Evolutionary conservation across 2,888 invertebrate genomes (phyloP).

Genomic region (Zhuqinia jingwanae): DNA sequence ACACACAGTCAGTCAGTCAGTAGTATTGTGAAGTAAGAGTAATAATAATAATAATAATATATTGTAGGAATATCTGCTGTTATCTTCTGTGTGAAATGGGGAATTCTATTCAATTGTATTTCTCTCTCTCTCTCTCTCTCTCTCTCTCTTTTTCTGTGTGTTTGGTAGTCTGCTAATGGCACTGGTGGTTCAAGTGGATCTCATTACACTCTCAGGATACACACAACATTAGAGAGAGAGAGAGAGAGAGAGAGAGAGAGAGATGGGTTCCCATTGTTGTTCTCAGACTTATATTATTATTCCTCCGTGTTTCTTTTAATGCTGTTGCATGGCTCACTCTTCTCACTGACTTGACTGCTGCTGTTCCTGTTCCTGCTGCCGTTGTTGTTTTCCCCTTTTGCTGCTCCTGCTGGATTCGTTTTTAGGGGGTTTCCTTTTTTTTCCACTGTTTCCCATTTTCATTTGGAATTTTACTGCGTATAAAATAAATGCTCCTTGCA

Average conservation of each 20-base stretch:
- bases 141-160: constrained; percentile 33
- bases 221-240: no score
- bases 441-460: constrained; percentile 16
- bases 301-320: constrained; percentile 62
- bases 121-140: neutral
- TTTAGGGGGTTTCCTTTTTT: constrained; percentile 37
- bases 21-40: no score
- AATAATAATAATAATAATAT: no score
- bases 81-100: no score
- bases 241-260: no score
- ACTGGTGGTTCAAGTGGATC: constrained; percentile 69
- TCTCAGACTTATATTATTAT: constrained; percentile 63
- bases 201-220: constrained; percentile 67
- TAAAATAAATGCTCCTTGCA: no score
- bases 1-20: no score
- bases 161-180: constrained; percentile 59
- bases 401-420: constrained; percentile 30
- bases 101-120: constrained; percentile 30
- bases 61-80: no score
- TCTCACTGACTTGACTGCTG: no score
- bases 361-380: no score
- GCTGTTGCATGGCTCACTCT: no score
- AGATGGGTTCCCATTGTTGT: constrained; percentile 70
- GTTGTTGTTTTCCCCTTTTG: no score
- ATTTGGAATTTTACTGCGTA: constrained; percentile 20